Base-by-base conservation (phyloP, 2,888 invertebrate genomes). In the Chymomyza fuscimana region DNA sequence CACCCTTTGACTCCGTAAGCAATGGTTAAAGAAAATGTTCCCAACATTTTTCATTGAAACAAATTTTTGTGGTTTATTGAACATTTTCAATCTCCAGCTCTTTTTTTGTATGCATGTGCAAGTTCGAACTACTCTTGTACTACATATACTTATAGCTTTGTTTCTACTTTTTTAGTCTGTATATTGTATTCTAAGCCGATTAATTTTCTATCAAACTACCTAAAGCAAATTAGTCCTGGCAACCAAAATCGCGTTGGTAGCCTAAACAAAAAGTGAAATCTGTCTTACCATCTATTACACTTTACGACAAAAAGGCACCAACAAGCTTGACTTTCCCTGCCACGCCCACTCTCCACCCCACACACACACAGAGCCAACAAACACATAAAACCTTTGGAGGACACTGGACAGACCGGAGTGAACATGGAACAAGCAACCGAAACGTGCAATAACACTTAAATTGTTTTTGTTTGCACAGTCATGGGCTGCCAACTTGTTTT, bases 361-460 rank as follows among this genome's bases (percentile, higher is more conserved):
- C 25, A 63, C 29, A 63, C 29, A 51, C 51, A 46, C 40, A 46
- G 59, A 6, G 7, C 32, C 32, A 59, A 59, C 32, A 59, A 25
- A 59, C 29, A 59, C 32, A 59, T 15, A 56, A 56, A 56, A 22
- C 22, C 32, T 59, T 59, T 59, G 32, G 32, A n/a, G 29, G 59
- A 32, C 59, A 52, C 25, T n/a, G 54, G 54, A 19, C 56, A 56
- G 61, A 52, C 50, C 5, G 16, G 54, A 54, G 22, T 22, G 36
- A 56, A 65, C 29, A 59, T 68, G 73, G 73, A 65, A 72, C 66
- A 71, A 73, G 73, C 79, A 67, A 78, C 71, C 70, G 74, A 79
- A 87, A 87, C 84, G 87, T 86, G 87, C 83, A 86, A 83, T 87
- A 87, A 86, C 81, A 85, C 81, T 86, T 76, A 79, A 86, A 86